Conservation (phyloP, 2,797 vertebrate species). For the Antennarius maculatus region DNA sequence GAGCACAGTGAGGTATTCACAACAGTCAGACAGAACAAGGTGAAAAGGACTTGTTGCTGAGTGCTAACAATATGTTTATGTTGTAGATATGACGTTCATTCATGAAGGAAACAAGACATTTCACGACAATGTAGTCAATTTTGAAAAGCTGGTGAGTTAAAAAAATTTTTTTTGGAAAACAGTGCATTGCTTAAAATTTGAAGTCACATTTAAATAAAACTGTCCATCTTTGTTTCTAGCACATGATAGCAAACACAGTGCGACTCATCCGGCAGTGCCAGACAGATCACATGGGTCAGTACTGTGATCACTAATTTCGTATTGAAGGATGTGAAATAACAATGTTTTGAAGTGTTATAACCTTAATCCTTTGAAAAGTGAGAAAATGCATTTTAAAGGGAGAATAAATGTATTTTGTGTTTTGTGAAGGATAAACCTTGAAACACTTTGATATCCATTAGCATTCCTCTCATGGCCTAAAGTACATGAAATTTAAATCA, state of each 20-base stretch:
- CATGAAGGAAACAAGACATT: slow-evolving; percentile 99
- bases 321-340: not conserved
- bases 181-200: not conserved
- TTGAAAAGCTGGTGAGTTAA: slow-evolving; percentile 95
- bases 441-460: too few species aligned
- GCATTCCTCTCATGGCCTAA: too few species aligned
- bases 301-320: not conserved
- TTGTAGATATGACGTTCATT: slow-evolving; percentile 94
- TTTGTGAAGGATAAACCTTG: not conserved
- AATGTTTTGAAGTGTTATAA: not conserved
- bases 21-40: not conserved
- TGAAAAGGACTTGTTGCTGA: not conserved
- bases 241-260: slow-evolving; percentile 96
- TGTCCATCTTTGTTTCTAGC: slow-evolving; percentile 75
- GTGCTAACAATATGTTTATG: slow-evolving; percentile 1
- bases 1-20: not conserved
- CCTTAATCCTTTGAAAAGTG: not conserved
- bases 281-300: slow-evolving; percentile 90
- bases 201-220: slow-evolving; percentile 24
- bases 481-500: too few species aligned
- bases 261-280: slow-evolving; percentile 92
- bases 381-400: not conserved
- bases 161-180: not conserved
- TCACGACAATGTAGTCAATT: slow-evolving; percentile 96
- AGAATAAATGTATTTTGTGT: not conserved